phyloP scores from a whole-genome alignment of 2,888 invertebrate species.

The Elysia crispata region DNA sequence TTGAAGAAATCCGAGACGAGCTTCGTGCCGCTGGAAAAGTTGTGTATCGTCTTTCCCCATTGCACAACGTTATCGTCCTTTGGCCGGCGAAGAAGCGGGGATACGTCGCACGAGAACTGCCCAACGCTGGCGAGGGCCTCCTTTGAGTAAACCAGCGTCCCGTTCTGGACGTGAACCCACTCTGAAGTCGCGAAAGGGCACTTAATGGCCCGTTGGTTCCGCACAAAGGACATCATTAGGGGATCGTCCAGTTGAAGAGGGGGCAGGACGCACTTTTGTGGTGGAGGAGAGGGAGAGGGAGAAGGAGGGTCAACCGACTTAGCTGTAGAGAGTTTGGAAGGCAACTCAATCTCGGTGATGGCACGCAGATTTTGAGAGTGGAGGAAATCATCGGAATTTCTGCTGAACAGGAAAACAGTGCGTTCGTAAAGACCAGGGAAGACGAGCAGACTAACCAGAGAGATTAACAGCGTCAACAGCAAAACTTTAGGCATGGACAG shows the following conservation, averaged over 20 bases:
- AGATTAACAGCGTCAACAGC: too few relatives aligned
- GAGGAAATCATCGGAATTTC: too few relatives aligned
- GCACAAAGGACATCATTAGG: conserved; percentile 39
- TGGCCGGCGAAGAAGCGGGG: conserved; percentile 34
- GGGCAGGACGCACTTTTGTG: conserved; percentile 28
- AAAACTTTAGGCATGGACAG: too few relatives aligned
- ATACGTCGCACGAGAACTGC: conserved; percentile 26
- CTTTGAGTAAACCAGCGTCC: conserved; percentile 31
- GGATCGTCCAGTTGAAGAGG: conserved; percentile 21
- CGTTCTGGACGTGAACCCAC: conserved; percentile 37
- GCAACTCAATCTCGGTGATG: too few relatives aligned
- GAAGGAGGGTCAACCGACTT: too few relatives aligned
- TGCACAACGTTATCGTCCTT: conserved; percentile 28
- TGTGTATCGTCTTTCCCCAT: too few relatives aligned
- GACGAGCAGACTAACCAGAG: too few relatives aligned
- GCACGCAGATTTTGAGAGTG: too few relatives aligned
- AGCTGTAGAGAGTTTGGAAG: too few relatives aligned
- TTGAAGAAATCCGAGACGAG: conserved; percentile 43
- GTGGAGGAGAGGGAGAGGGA: not conserved
- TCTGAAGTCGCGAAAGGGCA: not conserved
- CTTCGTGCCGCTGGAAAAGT: not conserved
- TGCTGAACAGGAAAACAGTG: too few relatives aligned
- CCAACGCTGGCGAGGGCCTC: not conserved
- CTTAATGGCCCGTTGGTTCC: not conserved
- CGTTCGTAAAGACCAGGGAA: too few relatives aligned